Percentiles rank a stretch among this genome's conserved stretches.
Evolutionary conservation across 2,888 invertebrate species (phyloP).

Genomic region (Cancer borealis): DNA sequence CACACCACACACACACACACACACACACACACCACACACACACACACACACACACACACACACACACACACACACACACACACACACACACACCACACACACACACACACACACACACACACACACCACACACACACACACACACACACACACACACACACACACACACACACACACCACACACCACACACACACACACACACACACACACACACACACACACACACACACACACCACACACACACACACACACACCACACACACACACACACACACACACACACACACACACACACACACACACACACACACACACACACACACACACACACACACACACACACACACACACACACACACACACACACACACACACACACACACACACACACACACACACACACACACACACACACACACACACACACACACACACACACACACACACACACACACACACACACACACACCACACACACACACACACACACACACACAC

Average conservation of each 20-base stretch:
- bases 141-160: not conserved
- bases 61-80: not conserved
- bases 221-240: not conserved
- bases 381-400: not conserved
- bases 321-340: no score
- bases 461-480: not conserved
- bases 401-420: constrained; percentile 41
- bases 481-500: not conserved
- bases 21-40: not conserved
- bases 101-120: not conserved
- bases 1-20: not conserved
- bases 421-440: constrained; percentile 42
- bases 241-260: not conserved
- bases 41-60: not conserved
- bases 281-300: constrained; percentile 28
- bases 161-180: not conserved
- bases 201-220: not conserved
- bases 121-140: not conserved
- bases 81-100: no score
- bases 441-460: constrained; percentile 40
- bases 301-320: constrained; percentile 28
- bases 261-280: constrained; percentile 29
- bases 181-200: no score
- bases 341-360: not conserved
- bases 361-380: not conserved